Evolutionary conservation across 2,888 invertebrate genomes (phyloP).

Genomic region (Lasius fuliginosus): DNA sequence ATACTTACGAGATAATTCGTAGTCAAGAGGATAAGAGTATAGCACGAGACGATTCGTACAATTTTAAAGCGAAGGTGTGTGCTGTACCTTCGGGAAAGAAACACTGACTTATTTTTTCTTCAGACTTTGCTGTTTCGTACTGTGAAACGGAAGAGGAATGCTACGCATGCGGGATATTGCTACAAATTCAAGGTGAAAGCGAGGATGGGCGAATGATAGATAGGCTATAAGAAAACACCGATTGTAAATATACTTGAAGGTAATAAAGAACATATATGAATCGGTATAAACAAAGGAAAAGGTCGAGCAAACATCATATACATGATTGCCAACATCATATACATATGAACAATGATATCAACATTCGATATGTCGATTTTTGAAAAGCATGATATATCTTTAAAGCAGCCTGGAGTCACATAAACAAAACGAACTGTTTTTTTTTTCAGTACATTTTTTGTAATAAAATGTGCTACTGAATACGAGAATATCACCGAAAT

Average conservation of each 20-base stretch:
- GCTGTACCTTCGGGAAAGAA: neutral
- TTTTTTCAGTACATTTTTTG: neutral
- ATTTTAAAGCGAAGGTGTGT: neutral
- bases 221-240: neutral
- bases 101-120: neutral
- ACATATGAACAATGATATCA: too few relatives aligned
- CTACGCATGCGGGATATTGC: neutral
- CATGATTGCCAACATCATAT: neutral
- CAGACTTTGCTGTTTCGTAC: neutral
- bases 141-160: neutral
- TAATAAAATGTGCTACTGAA: neutral
- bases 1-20: neutral
- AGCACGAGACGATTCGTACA: neutral
- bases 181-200: neutral
- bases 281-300: too few relatives aligned
- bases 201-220: neutral
- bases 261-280: neutral
- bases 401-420: neutral
- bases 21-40: neutral
- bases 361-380: neutral
- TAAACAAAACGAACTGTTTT: neutral
- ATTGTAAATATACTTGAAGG: constrained; percentile 6
- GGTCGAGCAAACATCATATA: neutral
- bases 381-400: neutral
- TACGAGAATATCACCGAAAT: neutral